Conservation (phyloP, 2,888 invertebrate species). For the Ophion ventricosus region DNA sequence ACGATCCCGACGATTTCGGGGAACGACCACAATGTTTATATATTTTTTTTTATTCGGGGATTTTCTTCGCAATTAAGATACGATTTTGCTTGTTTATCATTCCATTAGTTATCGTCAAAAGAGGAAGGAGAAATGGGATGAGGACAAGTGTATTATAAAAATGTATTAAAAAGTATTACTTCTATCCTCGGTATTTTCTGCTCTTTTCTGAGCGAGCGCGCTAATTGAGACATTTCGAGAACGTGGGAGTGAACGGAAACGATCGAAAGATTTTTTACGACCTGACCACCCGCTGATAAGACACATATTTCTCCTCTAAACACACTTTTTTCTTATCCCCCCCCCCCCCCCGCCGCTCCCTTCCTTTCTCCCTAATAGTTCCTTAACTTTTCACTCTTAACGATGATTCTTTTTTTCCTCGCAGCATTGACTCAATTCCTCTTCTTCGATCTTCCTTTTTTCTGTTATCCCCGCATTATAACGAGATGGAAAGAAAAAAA, state of each 20-base stretch:
- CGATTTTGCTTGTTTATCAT: conserved; percentile 51
- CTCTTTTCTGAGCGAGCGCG: background rate
- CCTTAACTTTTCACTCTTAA: background rate
- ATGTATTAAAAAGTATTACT: conserved; percentile 14
- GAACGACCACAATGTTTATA: conserved; percentile 11
- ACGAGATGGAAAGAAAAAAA: background rate
- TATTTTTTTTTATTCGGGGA: conserved; percentile 29
- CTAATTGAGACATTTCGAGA: conserved; percentile 55
- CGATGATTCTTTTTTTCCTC: conserved; percentile 1
- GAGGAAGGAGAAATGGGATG: background rate
- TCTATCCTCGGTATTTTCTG: background rate
- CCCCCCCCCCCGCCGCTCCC: background rate
- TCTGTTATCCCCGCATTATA: background rate
- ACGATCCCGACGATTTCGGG: conserved; percentile 51
- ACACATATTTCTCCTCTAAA: conserved; percentile 10
- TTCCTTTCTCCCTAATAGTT: background rate
- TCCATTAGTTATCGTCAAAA: conserved; percentile 41
- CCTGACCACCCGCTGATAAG: conserved; percentile 34
- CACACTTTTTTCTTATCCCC: conserved; percentile 9
- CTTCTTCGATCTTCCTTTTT: no score
- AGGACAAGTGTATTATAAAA: background rate
- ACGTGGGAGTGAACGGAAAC: conserved; percentile 46
- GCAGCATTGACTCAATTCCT: no score
- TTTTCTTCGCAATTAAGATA: conserved; percentile 38
- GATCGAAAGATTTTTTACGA: conserved; percentile 39